Base-by-base conservation (phyloP, 92 coral and sea anemone genomes). In the Epizoanthus rinbou region DNA sequence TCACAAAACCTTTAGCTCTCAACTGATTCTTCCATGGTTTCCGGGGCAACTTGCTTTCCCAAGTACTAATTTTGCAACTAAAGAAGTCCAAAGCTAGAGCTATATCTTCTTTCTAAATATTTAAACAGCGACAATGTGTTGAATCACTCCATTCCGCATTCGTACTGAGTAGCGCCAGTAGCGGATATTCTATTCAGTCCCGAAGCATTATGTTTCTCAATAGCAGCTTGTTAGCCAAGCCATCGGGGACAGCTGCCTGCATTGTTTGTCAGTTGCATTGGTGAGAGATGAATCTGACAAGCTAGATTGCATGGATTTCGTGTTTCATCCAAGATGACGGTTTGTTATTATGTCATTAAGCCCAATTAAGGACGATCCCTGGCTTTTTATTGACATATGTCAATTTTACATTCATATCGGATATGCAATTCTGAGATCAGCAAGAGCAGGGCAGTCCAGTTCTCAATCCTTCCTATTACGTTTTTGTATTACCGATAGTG, bases 371-470 rank as follows among this genome's bases (percentile, higher is more conserved):
- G 18, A 15, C n/a, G 62, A 74, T 56, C 31, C 66, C 14, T 1
- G n/a, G 15, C 25, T 28, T 74, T 56, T 74, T 54, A 74, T 74
- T 54, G 80, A 74, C 80, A 74, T 57, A 41, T 74, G 80, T 56
- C 80, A 74, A 43, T 19, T 74, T 31, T 24, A 56, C 25, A 28
- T 25, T 74, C 39, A 54, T 37, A 37, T 22, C 45, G n/a, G 64
- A 53, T 16, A 50, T 74, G 33, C 41, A 10, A 24, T 64, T 64
- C 39, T 45, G 53, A 45, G 53, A 45, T 45, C 13, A 0, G 41
- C 33, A 22, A 63, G 28, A 11, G 24, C 15, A 17, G 24, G n/a
- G 22, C 4, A 47, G 50, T 11, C 33, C 25, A n/a, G 52, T 17
- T 9, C 33, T 35, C 10, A 72, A 1, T 21, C 4, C 59, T 15